Conservation (phyloP, 2,888 invertebrate species). For the Pocota personata region DNA sequence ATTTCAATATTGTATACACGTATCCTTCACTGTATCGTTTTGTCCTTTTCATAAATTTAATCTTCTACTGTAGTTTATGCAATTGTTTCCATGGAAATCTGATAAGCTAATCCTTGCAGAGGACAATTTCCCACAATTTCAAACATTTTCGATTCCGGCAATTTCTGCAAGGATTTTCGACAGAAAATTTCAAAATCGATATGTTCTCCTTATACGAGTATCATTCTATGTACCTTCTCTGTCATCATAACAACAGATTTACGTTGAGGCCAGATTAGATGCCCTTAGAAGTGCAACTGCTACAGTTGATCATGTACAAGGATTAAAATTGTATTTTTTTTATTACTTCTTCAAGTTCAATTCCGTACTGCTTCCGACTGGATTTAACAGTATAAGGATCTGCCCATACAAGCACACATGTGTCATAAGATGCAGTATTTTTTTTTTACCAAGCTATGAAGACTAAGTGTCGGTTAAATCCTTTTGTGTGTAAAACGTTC, state of each 20-base stretch:
- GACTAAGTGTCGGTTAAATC: slow-evolving; percentile 33
- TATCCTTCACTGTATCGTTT: neutral
- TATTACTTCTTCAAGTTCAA: neutral
- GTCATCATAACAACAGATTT: neutral
- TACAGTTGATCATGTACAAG: neutral
- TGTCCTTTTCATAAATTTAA: neutral
- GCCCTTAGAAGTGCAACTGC: neutral
- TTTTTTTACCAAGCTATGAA: neutral
- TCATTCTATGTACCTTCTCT: neutral
- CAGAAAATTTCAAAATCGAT: neutral
- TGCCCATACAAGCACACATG: neutral
- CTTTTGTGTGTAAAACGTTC: slow-evolving; percentile 65
- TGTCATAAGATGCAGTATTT: neutral
- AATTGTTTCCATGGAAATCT: neutral
- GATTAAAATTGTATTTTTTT: neutral
- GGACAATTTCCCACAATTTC: slow-evolving; percentile 8
- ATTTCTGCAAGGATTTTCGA: neutral
- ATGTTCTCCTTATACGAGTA: neutral
- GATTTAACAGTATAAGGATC: neutral
- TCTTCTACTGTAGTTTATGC: neutral
- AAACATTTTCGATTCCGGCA: too few species aligned
- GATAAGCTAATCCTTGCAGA: slow-evolving; percentile 9
- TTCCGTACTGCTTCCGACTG: slow-evolving; percentile 7
- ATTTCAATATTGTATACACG: too few species aligned
- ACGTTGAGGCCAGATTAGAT: neutral